Percentiles rank a stretch among this genome's conserved stretches.
phyloP scores from a whole-genome alignment of 2,888 invertebrate species.

The Caenorhabditis zanzibari region DNA sequence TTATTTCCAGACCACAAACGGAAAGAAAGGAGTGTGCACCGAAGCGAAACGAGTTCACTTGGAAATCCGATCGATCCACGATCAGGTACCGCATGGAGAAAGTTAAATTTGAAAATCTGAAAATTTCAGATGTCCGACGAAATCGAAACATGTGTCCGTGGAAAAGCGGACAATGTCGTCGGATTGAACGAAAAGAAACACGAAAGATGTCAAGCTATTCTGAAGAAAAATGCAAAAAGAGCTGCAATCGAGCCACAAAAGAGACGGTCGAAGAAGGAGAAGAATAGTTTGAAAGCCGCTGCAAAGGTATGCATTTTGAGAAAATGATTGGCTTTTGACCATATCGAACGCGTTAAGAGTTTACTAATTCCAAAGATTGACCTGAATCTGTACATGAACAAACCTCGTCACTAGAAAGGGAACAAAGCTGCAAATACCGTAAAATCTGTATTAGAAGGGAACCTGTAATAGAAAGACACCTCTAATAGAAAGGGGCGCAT shows the following conservation, averaged over 20 bases:
- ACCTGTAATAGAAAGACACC: too few species aligned
- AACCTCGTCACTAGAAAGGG: too few species aligned
- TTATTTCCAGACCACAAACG: slow-evolving; percentile 60
- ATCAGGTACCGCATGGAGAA: slow-evolving; percentile 31
- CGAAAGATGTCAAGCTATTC: slow-evolving; percentile 63
- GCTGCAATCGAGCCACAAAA: slow-evolving; percentile 66
- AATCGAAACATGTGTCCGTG: slow-evolving; percentile 62
- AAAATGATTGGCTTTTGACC: not conserved
- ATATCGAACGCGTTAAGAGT: not conserved
- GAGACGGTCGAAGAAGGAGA: slow-evolving; percentile 61
- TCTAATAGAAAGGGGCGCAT: too few species aligned
- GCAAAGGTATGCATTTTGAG: slow-evolving; percentile 39
- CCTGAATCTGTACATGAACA: too few species aligned
- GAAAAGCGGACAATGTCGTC: slow-evolving; percentile 41
- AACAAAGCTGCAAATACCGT: too few species aligned
- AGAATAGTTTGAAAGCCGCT: slow-evolving; percentile 66
- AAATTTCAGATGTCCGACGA: slow-evolving; percentile 57
- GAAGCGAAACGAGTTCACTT: slow-evolving; percentile 64
- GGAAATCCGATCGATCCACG: slow-evolving; percentile 64
- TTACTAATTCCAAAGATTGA: too few species aligned
- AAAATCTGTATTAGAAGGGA: too few species aligned
- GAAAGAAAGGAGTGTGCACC: slow-evolving; percentile 65
- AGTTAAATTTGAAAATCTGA: too few species aligned
- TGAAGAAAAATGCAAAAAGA: slow-evolving; percentile 66
- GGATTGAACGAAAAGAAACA: slow-evolving; percentile 61